Evolutionary conservation across 2,113 vertebrate genomes (phyloP).

Genomic region (Triplophysa rosa): DNA sequence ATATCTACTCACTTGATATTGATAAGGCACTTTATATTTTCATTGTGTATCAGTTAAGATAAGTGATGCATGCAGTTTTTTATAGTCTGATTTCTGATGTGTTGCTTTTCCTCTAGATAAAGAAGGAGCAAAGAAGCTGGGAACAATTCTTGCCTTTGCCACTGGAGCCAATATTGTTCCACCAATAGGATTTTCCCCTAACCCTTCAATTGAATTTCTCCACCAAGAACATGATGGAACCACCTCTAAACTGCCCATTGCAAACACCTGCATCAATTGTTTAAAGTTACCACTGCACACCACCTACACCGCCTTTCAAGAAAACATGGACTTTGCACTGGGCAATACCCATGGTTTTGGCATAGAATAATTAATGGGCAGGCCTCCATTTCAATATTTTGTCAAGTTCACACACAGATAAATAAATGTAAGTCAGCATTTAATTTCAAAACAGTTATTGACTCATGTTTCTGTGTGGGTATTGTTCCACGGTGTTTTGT

Average conservation of each 20-base stretch:
- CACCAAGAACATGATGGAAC: background rate
- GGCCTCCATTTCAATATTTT: background rate
- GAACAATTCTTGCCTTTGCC: constrained; percentile 21
- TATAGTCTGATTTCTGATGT: background rate
- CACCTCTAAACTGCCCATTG: constrained; percentile 10
- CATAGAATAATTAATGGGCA: background rate
- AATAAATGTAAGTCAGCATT: background rate
- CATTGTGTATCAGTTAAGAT: background rate
- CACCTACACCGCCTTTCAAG: constrained; percentile 15
- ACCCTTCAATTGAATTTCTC: constrained; percentile 29
- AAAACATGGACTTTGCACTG: constrained; percentile 26
- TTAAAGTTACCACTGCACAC: constrained; percentile 30
- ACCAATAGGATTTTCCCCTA: constrained; percentile 7
- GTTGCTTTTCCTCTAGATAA: constrained; percentile 19
- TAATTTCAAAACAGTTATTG: no score
- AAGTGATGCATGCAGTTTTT: background rate
- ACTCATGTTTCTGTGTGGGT: no score
- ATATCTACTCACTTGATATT: no score
- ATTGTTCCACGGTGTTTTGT: no score
- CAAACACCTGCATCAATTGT: constrained; percentile 36
- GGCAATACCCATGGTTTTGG: constrained; percentile 24
- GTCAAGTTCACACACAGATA: background rate
- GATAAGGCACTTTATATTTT: no score
- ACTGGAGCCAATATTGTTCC: constrained; percentile 21
- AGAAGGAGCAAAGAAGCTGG: constrained; percentile 29